phyloP scores from a whole-genome alignment of 2,113 vertebrate species.

The Ctenodactylus gundi region DNA sequence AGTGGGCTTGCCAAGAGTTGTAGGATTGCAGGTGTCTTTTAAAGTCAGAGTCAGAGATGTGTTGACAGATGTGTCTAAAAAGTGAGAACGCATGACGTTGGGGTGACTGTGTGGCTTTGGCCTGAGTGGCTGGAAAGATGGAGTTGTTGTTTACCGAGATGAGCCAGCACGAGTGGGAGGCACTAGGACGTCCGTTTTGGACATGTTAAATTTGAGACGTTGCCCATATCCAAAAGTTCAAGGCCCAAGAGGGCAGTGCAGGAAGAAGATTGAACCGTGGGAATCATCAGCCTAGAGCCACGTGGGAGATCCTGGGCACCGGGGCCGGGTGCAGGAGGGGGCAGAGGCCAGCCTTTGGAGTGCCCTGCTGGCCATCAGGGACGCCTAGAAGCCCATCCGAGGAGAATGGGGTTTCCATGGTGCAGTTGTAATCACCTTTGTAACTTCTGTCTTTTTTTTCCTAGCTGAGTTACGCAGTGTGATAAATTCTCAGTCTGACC shows the following conservation, averaged over 20 bases:
- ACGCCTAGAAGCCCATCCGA: too few relatives aligned
- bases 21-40: neutral
- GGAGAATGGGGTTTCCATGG: neutral
- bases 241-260: neutral
- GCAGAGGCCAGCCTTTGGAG: neutral
- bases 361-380: neutral
- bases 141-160: neutral
- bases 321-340: neutral
- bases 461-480: constrained; percentile 79
- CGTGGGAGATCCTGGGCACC: too few relatives aligned
- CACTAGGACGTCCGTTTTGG: neutral
- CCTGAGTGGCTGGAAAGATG: neutral
- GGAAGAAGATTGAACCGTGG: neutral
- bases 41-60: neutral
- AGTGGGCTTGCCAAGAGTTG: neutral
- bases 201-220: neutral
- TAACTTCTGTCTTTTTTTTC: constrained; percentile 55
- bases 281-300: neutral
- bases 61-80: neutral
- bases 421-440: neutral
- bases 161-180: neutral
- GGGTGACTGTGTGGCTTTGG: neutral
- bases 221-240: neutral
- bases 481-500: constrained; percentile 61
- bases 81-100: neutral